Evolutionary conservation across 2,888 invertebrate genomes (phyloP).

Genomic region (Drosophila rubida): DNA sequence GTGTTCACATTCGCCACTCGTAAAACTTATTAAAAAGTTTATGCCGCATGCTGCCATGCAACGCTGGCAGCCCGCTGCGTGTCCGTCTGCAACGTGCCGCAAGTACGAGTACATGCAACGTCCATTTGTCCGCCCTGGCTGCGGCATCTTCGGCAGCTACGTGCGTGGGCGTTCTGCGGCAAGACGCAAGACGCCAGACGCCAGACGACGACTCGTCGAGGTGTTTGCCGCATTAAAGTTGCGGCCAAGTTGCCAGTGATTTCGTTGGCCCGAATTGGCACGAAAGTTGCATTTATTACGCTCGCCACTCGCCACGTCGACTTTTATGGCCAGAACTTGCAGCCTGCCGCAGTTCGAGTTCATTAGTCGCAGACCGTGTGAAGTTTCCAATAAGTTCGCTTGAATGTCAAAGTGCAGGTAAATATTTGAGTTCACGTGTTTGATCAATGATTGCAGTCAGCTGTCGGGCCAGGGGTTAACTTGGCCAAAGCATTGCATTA

Average conservation of each 20-base stretch:
- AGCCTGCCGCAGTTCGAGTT: constrained; percentile 49
- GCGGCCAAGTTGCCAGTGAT: constrained; percentile 58
- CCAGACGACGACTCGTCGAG: constrained; percentile 18
- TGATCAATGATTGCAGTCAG: constrained; percentile 44
- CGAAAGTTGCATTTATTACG: constrained; percentile 56
- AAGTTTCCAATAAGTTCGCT: constrained; percentile 50
- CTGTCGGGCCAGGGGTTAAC: constrained; percentile 3
- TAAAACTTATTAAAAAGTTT: constrained; percentile 81
- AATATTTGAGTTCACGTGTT: constrained; percentile 48
- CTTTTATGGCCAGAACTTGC: constrained; percentile 47
- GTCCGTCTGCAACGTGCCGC: constrained; percentile 22
- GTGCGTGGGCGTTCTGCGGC: constrained; percentile 52
- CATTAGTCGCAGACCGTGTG: constrained; percentile 51
- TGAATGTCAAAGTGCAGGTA: constrained; percentile 47
- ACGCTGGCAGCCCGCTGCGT: constrained; percentile 16
- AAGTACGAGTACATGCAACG: constrained; percentile 36
- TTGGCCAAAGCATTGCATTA: constrained; percentile 16
- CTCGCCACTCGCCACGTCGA: constrained; percentile 48
- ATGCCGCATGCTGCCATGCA: constrained; percentile 63
- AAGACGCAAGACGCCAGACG: constrained; percentile 6
- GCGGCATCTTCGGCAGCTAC: constrained; percentile 18
- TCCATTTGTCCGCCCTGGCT: constrained; percentile 23
- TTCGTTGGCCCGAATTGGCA: constrained; percentile 59
- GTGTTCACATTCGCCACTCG: constrained; percentile 78
- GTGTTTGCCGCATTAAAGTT: constrained; percentile 51